phyloP scores from a whole-genome alignment of 2,797 vertebrate genomes.

The Tadarida brasiliensis region DNA sequence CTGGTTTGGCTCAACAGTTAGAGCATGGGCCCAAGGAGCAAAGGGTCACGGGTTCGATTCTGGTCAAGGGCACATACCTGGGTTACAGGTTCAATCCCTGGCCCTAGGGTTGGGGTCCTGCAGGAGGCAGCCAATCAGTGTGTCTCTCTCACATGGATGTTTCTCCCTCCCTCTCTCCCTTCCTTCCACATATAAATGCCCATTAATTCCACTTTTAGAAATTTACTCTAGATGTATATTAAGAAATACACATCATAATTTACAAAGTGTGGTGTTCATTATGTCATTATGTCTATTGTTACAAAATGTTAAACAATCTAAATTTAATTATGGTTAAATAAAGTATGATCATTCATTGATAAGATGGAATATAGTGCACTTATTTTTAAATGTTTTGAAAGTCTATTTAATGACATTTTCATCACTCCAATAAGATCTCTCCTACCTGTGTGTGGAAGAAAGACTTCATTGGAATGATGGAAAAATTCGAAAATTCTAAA shows the following conservation, averaged over 20 bases:
- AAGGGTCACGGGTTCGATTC: no score
- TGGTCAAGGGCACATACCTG: no score
- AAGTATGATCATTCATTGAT: not conserved
- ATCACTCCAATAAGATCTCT: not conserved
- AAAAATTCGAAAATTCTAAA: not conserved
- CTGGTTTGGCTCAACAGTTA: no score
- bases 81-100: no score
- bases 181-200: no score
- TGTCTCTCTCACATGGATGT: no score
- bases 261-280: not conserved
- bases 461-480: not conserved
- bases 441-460: not conserved
- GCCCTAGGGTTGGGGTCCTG: no score
- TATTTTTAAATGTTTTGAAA: not conserved
- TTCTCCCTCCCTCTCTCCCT: no score
- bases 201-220: not conserved
- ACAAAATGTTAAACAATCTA: not conserved
- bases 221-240: not conserved
- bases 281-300: not conserved
- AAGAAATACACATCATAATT: not conserved
- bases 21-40: no score
- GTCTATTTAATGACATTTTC: not conserved
- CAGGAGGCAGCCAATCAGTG: no score
- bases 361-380: not conserved
- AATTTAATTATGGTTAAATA: not conserved